Evolutionary conservation across 2,888 invertebrate species (phyloP), one percentile per base, ranked within the genome.

Genomic region (Thysanoteuthis rhombus): DNA sequence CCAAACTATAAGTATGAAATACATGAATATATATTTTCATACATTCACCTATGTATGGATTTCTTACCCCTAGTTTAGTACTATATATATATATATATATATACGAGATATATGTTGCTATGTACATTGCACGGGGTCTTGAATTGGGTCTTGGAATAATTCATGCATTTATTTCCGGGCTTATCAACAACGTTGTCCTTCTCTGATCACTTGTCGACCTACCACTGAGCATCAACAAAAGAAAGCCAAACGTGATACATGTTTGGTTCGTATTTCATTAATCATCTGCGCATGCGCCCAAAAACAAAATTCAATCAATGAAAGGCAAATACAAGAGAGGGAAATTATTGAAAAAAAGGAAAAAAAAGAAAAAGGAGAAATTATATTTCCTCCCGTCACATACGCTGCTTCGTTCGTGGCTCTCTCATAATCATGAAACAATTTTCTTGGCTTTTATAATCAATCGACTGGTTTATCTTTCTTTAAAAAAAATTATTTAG

Each of bases 151-250:
- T n/a, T n/a, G 75, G 36, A 75, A 75, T 75, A 75, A n/a, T n/a
- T 75, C n/a, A n/a, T n/a, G n/a, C 75, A 75, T 75, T 75, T 75
- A 75, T 75, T 75, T 75, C 75, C 75, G 75, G n/a, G n/a, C n/a
- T 75, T 75, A 75, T 75, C 75, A n/a, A 75, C 75, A 75, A 75
- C n/a, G n/a, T 19, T 36, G 12, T 75, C 75, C n/a, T n/a, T 75
- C n/a, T 36, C n/a, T n/a, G 75, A 75, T 75, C n/a, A 36, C n/a
- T 75, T 36, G n/a, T 16, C 75, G 75, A 75, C 75, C 75, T 36
- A 75, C 75, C 75, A 36, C 75, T 75, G 75, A 75, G 10, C 36
- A 8, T n/a, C n/a, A 75, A n/a, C n/a, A 75, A 75, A n/a, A 19
- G 75, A n/a, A 75, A 75, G 75, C 75, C 75, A 75, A 75, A 75